Evolutionary conservation across 2,113 vertebrate genomes (phyloP).

Genomic region (Gallinago jamesoni): DNA sequence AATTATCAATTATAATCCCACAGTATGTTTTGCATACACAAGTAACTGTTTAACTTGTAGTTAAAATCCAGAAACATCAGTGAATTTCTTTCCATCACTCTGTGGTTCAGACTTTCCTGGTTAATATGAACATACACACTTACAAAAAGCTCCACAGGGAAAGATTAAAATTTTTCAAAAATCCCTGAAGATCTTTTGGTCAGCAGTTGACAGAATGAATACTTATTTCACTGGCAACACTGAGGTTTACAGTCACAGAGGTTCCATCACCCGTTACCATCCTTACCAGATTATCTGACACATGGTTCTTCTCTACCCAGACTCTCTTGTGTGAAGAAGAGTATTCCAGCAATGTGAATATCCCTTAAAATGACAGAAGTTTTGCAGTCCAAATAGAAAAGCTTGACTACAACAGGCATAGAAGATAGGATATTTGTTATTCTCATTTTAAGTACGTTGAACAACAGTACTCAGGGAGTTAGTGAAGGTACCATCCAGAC

Average conservation of each 20-base stretch:
- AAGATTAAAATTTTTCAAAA: not conserved
- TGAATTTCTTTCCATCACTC: not conserved
- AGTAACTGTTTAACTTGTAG: not conserved
- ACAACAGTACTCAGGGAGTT: not conserved
- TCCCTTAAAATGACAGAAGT: not conserved
- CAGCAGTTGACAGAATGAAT: not conserved
- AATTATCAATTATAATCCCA: not conserved
- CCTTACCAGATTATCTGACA: not conserved
- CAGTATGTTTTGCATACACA: not conserved
- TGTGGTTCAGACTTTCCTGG: not conserved
- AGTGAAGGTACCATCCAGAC: not conserved
- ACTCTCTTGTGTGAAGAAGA: not conserved
- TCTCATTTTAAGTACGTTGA: not conserved
- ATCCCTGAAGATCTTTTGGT: not conserved
- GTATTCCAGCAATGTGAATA: not conserved
- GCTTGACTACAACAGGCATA: not conserved
- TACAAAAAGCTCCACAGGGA: not conserved
- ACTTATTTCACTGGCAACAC: not conserved
- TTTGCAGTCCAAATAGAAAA: not conserved
- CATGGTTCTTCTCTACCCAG: not conserved
- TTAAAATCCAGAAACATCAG: not conserved
- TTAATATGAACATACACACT: not conserved
- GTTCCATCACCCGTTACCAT: rapidly evolving
- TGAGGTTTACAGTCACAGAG: not conserved
- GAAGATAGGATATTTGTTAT: not conserved